phyloP scores from a whole-genome alignment of 64 coral and sea anemone genomes.

The Montipora sp. region DNA sequence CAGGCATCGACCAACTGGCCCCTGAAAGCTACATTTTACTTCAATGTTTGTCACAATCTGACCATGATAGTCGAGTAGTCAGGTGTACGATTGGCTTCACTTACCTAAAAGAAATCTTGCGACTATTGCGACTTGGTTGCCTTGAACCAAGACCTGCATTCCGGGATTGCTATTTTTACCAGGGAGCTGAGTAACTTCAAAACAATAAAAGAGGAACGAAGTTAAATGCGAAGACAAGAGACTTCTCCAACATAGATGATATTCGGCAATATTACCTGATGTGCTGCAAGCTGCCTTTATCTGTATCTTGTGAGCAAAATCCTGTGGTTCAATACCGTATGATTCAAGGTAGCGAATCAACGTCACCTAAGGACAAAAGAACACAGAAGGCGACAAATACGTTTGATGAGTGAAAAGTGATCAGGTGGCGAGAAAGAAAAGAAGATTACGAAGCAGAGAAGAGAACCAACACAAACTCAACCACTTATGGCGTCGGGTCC shows the following conservation, averaged over 20 bases:
- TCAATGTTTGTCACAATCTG: neutral
- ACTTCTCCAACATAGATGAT: too few relatives aligned
- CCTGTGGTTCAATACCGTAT: conserved; percentile 86
- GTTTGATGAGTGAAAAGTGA: neutral
- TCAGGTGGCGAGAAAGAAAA: neutral
- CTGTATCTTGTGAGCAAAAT: conserved; percentile 95
- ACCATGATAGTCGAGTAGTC: neutral
- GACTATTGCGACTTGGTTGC: conserved; percentile 86
- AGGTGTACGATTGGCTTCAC: neutral
- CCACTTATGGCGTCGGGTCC: too few relatives aligned
- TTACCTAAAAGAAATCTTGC: conserved; percentile 82
- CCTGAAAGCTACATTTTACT: too few relatives aligned
- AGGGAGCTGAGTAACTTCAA: conserved; percentile 80
- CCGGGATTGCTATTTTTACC: conserved; percentile 82
- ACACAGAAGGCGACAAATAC: neutral
- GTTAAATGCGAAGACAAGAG: neutral
- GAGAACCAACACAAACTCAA: too few relatives aligned
- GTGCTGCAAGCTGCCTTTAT: conserved; percentile 93
- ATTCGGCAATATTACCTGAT: conserved; percentile 56
- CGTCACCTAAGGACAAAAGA: conserved; percentile 70
- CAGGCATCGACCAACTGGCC: too few relatives aligned
- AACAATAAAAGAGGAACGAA: neutral
- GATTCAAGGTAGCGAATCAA: conserved; percentile 84
- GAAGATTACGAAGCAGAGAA: neutral
- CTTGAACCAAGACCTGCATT: conserved; percentile 89